Conservation (phyloP, 2,113 vertebrate genomes). For the Stegastes partitus region DNA sequence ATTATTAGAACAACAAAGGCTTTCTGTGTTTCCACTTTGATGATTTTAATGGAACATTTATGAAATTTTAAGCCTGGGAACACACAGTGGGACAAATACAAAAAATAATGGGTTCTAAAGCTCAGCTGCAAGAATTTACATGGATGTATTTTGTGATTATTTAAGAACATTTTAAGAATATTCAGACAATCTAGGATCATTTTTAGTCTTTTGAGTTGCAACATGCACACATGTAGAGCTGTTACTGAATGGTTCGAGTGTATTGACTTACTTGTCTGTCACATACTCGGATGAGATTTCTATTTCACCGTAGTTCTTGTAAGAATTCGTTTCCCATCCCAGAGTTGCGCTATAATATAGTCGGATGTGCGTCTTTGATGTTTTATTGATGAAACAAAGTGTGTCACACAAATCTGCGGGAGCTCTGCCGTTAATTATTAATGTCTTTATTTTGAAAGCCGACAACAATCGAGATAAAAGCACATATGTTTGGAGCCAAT, state of each 20-base stretch:
- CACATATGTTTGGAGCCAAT: conserved; percentile 56
- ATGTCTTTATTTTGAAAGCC: conserved; percentile 71
- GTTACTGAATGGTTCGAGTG: background rate
- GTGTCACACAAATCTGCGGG: conserved; percentile 73
- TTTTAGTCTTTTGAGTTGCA: conserved; percentile 1
- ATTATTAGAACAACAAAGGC: conserved; percentile 14
- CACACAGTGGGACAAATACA: conserved; percentile 9
- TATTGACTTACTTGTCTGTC: conserved; percentile 26
- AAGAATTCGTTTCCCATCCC: conserved; percentile 22
- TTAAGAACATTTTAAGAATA: conserved; percentile 4
- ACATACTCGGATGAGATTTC: conserved; percentile 21
- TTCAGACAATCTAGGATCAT: background rate
- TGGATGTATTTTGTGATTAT: background rate
- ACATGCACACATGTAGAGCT: background rate
- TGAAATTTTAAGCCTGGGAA: background rate
- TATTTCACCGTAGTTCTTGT: conserved; percentile 7
- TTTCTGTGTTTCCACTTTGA: conserved; percentile 15
- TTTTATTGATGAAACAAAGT: conserved; percentile 86
- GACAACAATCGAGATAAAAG: conserved; percentile 57
- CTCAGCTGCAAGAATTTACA: background rate
- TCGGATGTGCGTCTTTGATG: conserved; percentile 69
- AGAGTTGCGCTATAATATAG: conserved; percentile 47
- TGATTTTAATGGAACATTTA: conserved; percentile 16
- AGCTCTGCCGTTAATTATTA: conserved; percentile 76
- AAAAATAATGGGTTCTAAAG: background rate